phyloP scores from a whole-genome alignment of 2,113 vertebrate species.

The Rhipidura dahli region DNA sequence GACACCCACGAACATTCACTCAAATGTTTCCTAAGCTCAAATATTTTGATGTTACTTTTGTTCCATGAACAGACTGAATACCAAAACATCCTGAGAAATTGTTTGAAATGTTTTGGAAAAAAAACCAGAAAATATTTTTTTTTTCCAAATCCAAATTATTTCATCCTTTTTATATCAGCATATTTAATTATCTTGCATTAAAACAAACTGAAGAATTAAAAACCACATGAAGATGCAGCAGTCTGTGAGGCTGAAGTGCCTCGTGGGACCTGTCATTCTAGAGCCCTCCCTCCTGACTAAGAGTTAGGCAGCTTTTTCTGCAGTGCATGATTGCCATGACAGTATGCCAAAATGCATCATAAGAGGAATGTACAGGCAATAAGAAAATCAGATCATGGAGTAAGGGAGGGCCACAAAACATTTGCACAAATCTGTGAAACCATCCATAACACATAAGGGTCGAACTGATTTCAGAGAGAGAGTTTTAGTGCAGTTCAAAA shows the following conservation, averaged over 20 bases:
- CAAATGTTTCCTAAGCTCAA: not conserved
- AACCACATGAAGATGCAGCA: not conserved
- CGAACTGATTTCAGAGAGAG: not conserved
- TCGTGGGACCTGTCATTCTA: not conserved
- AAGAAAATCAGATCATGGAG: not conserved
- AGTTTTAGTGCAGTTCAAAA: not conserved
- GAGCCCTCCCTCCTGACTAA: not conserved
- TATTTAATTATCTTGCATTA: not conserved
- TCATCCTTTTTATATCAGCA: not conserved
- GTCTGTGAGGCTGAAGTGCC: not conserved
- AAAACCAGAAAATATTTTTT: accelerated
- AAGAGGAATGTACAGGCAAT: not conserved
- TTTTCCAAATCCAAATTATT: not conserved
- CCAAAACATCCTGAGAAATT: not conserved
- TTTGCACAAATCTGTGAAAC: not conserved
- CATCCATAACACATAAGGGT: not conserved
- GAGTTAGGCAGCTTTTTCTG: not conserved
- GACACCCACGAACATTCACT: not conserved
- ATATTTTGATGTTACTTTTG: not conserved
- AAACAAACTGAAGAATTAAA: not conserved
- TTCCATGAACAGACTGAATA: not conserved
- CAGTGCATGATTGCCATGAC: not conserved
- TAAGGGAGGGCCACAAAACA: not conserved
- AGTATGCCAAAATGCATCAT: not conserved
- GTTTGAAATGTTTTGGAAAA: not conserved